A percentile compares a stretch with the other conserved stretches of the same genome.
Conservation (phyloP, 2,113 vertebrate genomes). For the Zosterops hypoxanthus region DNA sequence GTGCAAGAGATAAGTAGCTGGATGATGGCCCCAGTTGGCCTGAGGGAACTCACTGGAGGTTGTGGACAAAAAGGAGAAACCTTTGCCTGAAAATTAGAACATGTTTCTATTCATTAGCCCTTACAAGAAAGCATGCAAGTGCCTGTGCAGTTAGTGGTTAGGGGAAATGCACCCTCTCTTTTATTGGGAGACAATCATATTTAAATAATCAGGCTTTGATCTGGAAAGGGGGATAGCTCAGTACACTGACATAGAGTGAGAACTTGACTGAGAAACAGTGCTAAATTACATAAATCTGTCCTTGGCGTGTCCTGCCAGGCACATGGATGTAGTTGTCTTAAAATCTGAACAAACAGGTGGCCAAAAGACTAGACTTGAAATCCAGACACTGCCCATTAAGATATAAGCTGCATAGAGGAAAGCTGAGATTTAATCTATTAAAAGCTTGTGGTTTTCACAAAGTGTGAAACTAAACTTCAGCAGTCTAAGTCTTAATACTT, state of each 20-base stretch:
- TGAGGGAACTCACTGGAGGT: not conserved
- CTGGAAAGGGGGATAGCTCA: not conserved
- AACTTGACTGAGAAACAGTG: not conserved
- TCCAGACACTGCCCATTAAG: not conserved
- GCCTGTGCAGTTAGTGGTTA: not conserved
- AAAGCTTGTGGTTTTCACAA: constrained; percentile 6
- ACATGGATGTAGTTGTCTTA: not conserved
- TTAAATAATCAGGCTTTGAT: not conserved
- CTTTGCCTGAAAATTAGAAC: not conserved
- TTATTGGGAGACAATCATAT: not conserved
- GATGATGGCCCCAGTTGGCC: not conserved
- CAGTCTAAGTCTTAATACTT: not conserved
- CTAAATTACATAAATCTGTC: not conserved
- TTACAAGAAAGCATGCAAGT: not conserved
- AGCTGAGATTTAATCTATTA: not conserved
- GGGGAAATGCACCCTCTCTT: not conserved
- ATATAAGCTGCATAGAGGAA: not conserved
- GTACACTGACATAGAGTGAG: not conserved
- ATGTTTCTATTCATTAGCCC: not conserved
- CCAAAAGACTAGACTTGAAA: not conserved
- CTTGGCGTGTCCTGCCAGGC: not conserved
- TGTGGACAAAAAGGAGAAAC: not conserved
- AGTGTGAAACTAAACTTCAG: not conserved
- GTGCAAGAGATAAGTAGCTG: not conserved
- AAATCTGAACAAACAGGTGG: not conserved